Conservation (phyloP, 2,113 vertebrate species). For the Glaucidium brasilianum region DNA sequence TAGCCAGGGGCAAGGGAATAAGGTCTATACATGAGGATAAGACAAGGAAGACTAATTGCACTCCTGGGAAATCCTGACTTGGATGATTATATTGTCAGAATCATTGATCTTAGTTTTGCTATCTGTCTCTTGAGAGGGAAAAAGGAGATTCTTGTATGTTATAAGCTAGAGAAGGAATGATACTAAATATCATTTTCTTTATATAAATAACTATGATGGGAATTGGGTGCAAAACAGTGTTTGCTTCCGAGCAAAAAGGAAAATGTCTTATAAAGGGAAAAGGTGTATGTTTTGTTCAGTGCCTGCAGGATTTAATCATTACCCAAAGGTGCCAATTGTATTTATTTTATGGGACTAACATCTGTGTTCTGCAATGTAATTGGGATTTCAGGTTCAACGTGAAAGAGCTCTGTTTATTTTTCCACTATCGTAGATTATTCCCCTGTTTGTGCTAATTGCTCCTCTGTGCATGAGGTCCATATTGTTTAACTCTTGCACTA, state of each 20-base stretch:
- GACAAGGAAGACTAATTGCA: neutral
- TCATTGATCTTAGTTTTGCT: slow-evolving; percentile 25
- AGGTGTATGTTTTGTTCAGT: neutral
- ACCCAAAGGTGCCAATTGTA: slow-evolving; percentile 60
- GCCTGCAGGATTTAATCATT: slow-evolving; percentile 64
- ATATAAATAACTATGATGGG: neutral
- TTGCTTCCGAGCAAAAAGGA: neutral
- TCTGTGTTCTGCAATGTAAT: slow-evolving; percentile 68
- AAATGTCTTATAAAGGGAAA: neutral
- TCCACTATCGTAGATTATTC: slow-evolving; percentile 55
- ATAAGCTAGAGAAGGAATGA: neutral
- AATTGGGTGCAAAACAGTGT: neutral
- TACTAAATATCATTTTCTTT: slow-evolving; percentile 1
- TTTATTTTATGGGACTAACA: slow-evolving; percentile 74
- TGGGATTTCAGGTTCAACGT: slow-evolving; percentile 57
- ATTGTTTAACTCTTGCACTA: slow-evolving; percentile 51
- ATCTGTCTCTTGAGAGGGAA: neutral
- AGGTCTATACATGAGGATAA: neutral
- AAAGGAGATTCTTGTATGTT: neutral
- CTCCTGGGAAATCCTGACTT: neutral
- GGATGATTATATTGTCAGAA: slow-evolving; percentile 22
- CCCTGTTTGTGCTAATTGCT: slow-evolving; percentile 63
- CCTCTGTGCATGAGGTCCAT: slow-evolving; percentile 44
- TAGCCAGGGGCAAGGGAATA: neutral
- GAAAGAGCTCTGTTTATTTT: slow-evolving; percentile 72